Percentiles rank a stretch among this genome's conserved stretches.
phyloP scores from a whole-genome alignment of 2,888 invertebrate species.

The Cheilosia variabilis region DNA sequence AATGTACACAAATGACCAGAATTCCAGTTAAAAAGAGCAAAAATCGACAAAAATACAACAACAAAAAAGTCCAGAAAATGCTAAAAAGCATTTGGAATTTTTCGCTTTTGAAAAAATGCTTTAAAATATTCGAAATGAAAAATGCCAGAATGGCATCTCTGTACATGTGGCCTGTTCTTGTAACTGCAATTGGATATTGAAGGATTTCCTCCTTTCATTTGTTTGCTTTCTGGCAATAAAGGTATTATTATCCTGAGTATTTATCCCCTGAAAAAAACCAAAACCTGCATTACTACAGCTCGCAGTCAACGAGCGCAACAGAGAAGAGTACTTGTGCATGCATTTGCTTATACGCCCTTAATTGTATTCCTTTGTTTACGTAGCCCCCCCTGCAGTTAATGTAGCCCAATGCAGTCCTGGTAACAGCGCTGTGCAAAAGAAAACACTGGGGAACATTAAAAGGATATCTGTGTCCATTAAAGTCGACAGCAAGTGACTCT shows the following conservation, averaged over 20 bases:
- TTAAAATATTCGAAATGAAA: too few species aligned
- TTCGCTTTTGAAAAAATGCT: too few species aligned
- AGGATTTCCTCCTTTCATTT: neutral
- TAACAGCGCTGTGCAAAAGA: neutral
- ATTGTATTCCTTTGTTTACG: neutral
- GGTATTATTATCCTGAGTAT: neutral
- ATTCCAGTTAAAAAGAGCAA: too few species aligned
- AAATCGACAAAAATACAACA: too few species aligned
- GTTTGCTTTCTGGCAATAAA: neutral
- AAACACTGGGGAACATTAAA: neutral
- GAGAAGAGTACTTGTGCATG: neutral
- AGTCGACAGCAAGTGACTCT: neutral
- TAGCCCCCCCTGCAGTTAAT: neutral
- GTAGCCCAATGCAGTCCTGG: neutral
- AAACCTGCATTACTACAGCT: neutral
- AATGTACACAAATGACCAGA: too few species aligned
- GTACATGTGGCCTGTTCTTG: too few species aligned
- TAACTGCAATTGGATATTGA: neutral
- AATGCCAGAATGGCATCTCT: too few species aligned
- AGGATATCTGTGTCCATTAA: neutral
- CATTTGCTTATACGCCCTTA: neutral
- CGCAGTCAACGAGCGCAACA: neutral
- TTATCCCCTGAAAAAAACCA: neutral
- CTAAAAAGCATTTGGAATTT: too few species aligned
- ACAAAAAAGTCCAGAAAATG: too few species aligned